phyloP scores from a whole-genome alignment of 2,797 vertebrate species.

The Pangasius mekongensis region DNA sequence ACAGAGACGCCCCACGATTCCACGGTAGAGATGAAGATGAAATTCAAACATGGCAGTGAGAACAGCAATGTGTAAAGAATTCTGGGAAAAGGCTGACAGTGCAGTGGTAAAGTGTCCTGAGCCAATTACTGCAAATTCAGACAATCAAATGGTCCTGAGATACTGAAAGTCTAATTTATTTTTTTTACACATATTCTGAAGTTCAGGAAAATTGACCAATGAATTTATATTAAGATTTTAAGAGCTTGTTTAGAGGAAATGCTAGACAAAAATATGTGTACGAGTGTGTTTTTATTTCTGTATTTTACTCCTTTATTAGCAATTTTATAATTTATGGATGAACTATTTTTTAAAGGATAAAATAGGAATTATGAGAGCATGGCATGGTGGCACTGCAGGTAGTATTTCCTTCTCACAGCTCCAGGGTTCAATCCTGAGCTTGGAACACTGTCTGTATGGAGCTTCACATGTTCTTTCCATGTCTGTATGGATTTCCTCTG shows the following conservation, averaged over 20 bases:
- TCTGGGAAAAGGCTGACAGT: neutral
- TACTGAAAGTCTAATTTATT: neutral
- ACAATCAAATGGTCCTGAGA: neutral
- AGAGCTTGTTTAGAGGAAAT: neutral
- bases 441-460: neutral
- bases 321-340: neutral
- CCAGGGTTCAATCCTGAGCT: neutral
- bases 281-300: neutral
- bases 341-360: neutral
- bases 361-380: neutral
- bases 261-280: neutral
- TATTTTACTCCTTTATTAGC: neutral
- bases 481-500: neutral
- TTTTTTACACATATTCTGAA: neutral
- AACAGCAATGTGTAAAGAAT: conserved; percentile 15
- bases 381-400: neutral
- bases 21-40: conserved; percentile 18
- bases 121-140: neutral
- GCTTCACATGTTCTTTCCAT: neutral
- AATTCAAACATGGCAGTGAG: conserved; percentile 17
- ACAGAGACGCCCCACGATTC: conserved; percentile 7
- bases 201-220: neutral
- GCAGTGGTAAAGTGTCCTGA: neutral
- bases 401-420: neutral
- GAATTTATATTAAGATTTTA: neutral